Base-by-base conservation (phyloP, 1,140 invertebrate species). In the Drosophila ambigua region DNA sequence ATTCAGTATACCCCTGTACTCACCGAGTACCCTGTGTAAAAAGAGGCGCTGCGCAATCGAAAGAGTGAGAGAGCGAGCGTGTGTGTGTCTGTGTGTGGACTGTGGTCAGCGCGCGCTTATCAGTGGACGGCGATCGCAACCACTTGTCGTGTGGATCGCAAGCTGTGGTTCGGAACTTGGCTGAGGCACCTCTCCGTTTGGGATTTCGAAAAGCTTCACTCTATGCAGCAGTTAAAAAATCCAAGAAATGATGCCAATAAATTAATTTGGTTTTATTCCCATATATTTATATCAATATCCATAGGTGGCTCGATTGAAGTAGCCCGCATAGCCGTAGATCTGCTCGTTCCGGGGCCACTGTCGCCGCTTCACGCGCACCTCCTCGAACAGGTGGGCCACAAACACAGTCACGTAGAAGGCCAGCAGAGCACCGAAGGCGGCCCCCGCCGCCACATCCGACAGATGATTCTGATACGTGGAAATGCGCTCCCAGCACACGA, bases 251-350 rank as follows among this genome's bases (percentile, higher is more conserved):
- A 13, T 39, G 11, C 4, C 35, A 16, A 53, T 39, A 66, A 46
- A 39, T 58, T 28, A 64, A 13, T 6, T 0, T 4, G 13, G 9
- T 50, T 63, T 65, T 65, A 64, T 65, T 65, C 20, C 23, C 39
- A 20, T 20, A 20, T 3, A 39, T 45, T 8, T 2, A 45, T 35
- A 0, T 9, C 51, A 87, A 50, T 83, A 88, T 3, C 83, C 72
- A 41, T 77, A 88, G 0, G 83, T 88, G n/a, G 84, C 60, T n/a
- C 83, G 63, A 53, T 79, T 77, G 35, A 74, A 88, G 58, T 82
- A 89, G 5, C 83, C 83, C 2, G 83, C 83, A 52, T 89, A 89
- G n/a, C 83, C 84, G 48, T 88, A 88, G 23, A 88, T 88, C 65
- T 88, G 83, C 15, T 88, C 83, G 13, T 88, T 89, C 6, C 84